Evolutionary conservation across 2,888 invertebrate genomes (phyloP), one percentile per base, ranked within the genome.

Genomic region (Cerastis leucographa): DNA sequence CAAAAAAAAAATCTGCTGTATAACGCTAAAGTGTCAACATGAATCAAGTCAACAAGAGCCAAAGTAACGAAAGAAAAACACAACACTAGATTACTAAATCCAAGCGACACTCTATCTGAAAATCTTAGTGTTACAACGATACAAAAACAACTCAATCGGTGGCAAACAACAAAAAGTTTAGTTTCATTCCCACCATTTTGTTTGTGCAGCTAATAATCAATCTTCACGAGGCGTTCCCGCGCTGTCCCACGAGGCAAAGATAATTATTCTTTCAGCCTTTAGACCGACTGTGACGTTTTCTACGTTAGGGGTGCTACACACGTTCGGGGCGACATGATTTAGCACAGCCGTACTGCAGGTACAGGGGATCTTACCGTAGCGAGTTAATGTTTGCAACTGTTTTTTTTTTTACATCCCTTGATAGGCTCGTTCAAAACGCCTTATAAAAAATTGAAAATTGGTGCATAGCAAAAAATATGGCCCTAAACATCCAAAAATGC

Each of bases 261-360:
- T 82, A 87, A 88, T 85, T 85, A 84, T 85, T 84, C 85, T 85
- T 83, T 78, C 70, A 73, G 54, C 68, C 61, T 61, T 66, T 35
- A 40, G 64, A 64, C n/a, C n/a, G 42, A 54, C 46, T 2, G 14
- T 0, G 49, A 12, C n/a, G n/a, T 42, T 64, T 42, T n/a, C n/a
- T 42, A 0, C n/a, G 14, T 17, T 42, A 64, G 1, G 42, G 17
- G 29, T 29, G 19, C 9, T 17, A 61, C 9, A 35, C 19, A 59
- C 29, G 17, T 59, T 7, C 17, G 29, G 22, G 59, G 29, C 14
- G 25, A 2, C 25, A 25, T 25, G 14, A 56, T 56, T 56, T 17
- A 8, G 12, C 6, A 56, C 12, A 56, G 12, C 25, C 6, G n/a
- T 5, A n/a, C 54, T n/a, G 56, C 25, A 56, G 2, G 35, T 35